Evolutionary conservation across 2,797 vertebrate species (phyloP), one percentile per base, ranked within the genome.

Genomic region (Sarcoramphus papa): DNA sequence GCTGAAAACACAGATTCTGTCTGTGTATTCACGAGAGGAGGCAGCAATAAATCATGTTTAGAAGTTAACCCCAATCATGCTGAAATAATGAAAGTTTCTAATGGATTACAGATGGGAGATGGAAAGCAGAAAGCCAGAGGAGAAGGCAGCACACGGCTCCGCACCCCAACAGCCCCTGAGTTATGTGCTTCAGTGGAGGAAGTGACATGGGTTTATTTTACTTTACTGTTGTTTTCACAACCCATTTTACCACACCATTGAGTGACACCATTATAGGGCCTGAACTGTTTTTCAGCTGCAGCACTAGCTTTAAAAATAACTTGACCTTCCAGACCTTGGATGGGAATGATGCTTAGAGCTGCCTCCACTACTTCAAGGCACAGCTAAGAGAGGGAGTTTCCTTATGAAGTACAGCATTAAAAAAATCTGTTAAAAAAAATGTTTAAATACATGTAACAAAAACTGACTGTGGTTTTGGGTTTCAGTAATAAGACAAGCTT

Each of bases 61-160:
- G 85, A 94, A 67, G 86, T 95, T 95, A 94, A 95, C 83, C 68
- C 30, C 0, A 4, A 33, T 92, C 67, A 92, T 24, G 50, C 40
- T 80, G 88, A 93, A 96, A 88, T 89, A 92, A 95, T 53, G 23
- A 7, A 87, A 73, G 41, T 53, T 74, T 62, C 47, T 92, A 64
- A 88, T 5, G 53, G 56, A 60, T 74, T 87, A 64, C 41, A 78
- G 60, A 67, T 23, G 7, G 60, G n/a, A 88, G 50, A 45, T 11
- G 19, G 60, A 62, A 73, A 51, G 68, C 35, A 90, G 47, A 89
- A 91, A 93, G 70, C 33, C 67, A 86, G 22, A 74, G 62, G 19
- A 72, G 24, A 77, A 41, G 19, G 69, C 59, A 93, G 69, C 59
- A 93, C 54, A 41, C 4, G 30, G 21, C n/a, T 73, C 64, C 19